Evolutionary conservation across 2,888 invertebrate genomes (phyloP).

Genomic region (Aricia artaxerxes): DNA sequence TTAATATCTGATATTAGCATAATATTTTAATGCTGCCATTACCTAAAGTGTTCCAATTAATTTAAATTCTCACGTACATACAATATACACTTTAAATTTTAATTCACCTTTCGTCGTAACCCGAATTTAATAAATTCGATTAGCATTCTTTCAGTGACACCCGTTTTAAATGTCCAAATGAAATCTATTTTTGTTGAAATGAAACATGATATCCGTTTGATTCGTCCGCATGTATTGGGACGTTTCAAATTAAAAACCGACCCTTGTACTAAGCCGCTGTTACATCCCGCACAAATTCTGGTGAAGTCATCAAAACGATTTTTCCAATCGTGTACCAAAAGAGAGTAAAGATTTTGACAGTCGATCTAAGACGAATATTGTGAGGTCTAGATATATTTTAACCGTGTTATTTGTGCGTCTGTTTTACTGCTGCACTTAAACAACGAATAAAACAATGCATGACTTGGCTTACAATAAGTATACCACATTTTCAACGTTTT

Average conservation of each 20-base stretch:
- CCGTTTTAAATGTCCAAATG: not conserved
- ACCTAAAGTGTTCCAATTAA: too few relatives aligned
- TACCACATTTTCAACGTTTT: too few relatives aligned
- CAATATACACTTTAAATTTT: too few relatives aligned
- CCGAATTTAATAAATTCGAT: not conserved
- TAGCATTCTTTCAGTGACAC: not conserved
- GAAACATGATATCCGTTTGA: not conserved
- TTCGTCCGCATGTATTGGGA: not conserved
- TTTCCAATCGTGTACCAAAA: not conserved
- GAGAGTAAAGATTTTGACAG: too few relatives aligned
- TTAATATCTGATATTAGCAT: too few relatives aligned
- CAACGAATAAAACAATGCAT: too few relatives aligned
- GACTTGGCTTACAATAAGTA: too few relatives aligned
- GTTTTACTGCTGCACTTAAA: too few relatives aligned
- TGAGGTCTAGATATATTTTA: not conserved
- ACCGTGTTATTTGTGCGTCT: not conserved
- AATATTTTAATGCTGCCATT: too few relatives aligned
- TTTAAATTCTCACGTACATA: too few relatives aligned
- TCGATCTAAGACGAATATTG: not conserved
- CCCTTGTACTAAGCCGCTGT: not conserved
- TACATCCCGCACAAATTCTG: not conserved
- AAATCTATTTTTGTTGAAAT: not conserved
- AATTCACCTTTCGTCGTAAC: too few relatives aligned
- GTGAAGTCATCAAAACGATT: not conserved
- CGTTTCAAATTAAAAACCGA: constrained; percentile 2